These are phyloP conservation scores for Pediacus dermestoides DNA, from an alignment of 2,888 invertebrate species.

Conservation along the genomic window DNA sequence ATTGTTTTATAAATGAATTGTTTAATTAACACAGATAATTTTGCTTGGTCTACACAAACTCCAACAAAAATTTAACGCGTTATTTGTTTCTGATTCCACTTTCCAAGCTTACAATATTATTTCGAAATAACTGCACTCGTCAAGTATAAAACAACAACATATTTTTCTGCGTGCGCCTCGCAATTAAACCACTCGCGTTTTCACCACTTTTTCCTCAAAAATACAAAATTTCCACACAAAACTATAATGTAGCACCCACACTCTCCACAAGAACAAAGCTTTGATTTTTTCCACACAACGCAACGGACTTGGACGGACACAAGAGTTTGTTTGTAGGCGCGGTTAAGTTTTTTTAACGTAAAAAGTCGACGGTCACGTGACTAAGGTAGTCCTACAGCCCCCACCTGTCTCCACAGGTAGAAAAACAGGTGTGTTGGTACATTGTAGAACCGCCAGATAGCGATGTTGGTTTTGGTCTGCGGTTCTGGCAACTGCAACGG, in stretches of 20 bases:
- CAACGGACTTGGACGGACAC: too few relatives aligned
- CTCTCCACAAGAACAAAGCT: too few relatives aligned
- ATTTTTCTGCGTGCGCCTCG: too few relatives aligned
- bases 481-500: slow-evolving; percentile 14
- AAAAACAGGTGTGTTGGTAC: slow-evolving; percentile 41
- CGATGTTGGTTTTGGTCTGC: slow-evolving; percentile 18
- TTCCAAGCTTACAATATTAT: slow-evolving; percentile 9
- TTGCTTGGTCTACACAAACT: slow-evolving; percentile 7
- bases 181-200: too few relatives aligned
- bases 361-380: slow-evolving; percentile 46
- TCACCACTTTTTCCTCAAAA: too few relatives aligned
- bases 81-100: slow-evolving; percentile 14
- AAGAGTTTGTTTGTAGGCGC: slow-evolving; percentile 46
- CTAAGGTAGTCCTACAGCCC: slow-evolving; percentile 40
- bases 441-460: slow-evolving; percentile 20
- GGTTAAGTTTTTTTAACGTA: slow-evolving; percentile 46
- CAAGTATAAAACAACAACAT: background rate
- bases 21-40: slow-evolving; percentile 4
- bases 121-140: slow-evolving; percentile 19
- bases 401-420: slow-evolving; percentile 42
- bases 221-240: too few relatives aligned
- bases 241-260: too few relatives aligned
- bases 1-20: slow-evolving; percentile 12
- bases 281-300: too few relatives aligned
- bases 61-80: slow-evolving; percentile 5